A percentile compares a stretch with the other conserved stretches of the same genome.
Conservation (phyloP, 2,888 invertebrate species). For the Melanostoma scalare region DNA sequence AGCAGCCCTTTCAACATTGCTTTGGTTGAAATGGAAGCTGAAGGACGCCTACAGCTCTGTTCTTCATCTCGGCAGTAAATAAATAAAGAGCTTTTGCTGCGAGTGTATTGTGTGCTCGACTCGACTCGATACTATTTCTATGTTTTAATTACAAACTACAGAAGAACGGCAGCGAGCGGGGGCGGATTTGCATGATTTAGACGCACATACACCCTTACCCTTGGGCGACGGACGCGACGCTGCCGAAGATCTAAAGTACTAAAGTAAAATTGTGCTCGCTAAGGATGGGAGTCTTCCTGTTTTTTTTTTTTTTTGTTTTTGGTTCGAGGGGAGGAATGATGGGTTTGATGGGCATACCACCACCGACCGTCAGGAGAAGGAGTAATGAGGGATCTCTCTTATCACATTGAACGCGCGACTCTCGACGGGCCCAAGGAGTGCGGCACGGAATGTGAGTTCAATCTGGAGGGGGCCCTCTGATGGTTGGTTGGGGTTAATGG, state of each 20-base stretch:
- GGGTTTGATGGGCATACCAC: neutral
- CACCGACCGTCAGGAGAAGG: neutral
- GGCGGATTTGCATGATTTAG: slow-evolving; percentile 64
- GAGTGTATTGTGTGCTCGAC: slow-evolving; percentile 56
- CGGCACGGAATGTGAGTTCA: slow-evolving; percentile 17
- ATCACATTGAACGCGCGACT: slow-evolving; percentile 47
- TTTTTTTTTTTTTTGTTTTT: neutral
- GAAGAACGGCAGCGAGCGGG: slow-evolving; percentile 18
- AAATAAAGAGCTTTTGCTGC: slow-evolving; percentile 49
- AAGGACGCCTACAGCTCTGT: slow-evolving; percentile 35
- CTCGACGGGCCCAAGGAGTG: neutral
- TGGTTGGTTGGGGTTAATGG: slow-evolving; percentile 60
- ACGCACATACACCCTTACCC: slow-evolving; percentile 24
- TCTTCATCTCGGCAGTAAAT: slow-evolving; percentile 55
- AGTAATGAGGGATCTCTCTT: slow-evolving; percentile 66
- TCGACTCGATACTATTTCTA: slow-evolving; percentile 68
- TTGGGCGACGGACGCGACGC: slow-evolving; percentile 29
- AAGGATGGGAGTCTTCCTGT: slow-evolving; percentile 12
- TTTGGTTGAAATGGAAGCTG: neutral
- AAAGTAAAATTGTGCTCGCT: slow-evolving; percentile 6
- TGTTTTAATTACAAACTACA: slow-evolving; percentile 71
- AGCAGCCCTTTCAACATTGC: slow-evolving; percentile 29
- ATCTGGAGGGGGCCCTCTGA: slow-evolving; percentile 13
- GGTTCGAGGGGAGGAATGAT: neutral
- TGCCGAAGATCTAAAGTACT: slow-evolving; percentile 18